Percentiles rank a stretch among this genome's conserved stretches.
Evolutionary conservation across 2,888 invertebrate species (phyloP).

Genomic region (Hemaris fuciformis): DNA sequence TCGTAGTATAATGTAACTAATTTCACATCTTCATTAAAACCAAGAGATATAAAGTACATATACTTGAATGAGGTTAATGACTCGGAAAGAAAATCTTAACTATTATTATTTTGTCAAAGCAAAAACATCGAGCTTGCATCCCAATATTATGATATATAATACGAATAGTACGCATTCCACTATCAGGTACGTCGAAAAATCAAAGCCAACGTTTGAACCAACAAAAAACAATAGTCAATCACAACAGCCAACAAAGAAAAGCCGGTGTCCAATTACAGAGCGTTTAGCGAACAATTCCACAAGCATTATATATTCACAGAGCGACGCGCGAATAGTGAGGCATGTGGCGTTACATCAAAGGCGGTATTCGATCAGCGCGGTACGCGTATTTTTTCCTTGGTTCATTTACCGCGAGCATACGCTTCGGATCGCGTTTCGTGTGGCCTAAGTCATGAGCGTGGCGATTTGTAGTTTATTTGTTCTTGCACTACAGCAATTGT

Average conservation of each 20-base stretch:
- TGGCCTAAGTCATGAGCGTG: slow-evolving; percentile 20
- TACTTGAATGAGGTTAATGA: too few relatives aligned
- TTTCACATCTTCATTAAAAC: too few relatives aligned
- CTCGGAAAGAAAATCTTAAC: too few relatives aligned
- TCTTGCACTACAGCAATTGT: neutral
- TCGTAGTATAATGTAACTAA: too few relatives aligned
- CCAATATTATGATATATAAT: too few relatives aligned
- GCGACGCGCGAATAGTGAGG: slow-evolving; percentile 50
- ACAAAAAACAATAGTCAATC: slow-evolving; percentile 25
- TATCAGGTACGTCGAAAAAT: neutral
- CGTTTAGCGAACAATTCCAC: slow-evolving; percentile 60
- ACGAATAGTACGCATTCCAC: neutral
- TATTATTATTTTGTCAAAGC: too few relatives aligned
- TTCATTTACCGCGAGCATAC: slow-evolving; percentile 64
- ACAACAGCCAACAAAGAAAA: slow-evolving; percentile 34
- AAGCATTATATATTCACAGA: slow-evolving; percentile 64
- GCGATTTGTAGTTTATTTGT: neutral
- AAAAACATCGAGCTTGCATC: too few relatives aligned
- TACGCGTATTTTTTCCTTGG: slow-evolving; percentile 61
- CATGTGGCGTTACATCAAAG: slow-evolving; percentile 57
- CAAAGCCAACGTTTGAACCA: neutral
- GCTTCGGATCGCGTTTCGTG: slow-evolving; percentile 37
- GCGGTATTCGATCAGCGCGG: slow-evolving; percentile 62
- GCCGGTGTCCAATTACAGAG: slow-evolving; percentile 50
- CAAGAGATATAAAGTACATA: too few relatives aligned